A percentile compares a stretch with the other conserved stretches of the same genome.
Evolutionary conservation across 2,797 vertebrate species (phyloP).

Genomic region (Gambelia wislizenii): DNA sequence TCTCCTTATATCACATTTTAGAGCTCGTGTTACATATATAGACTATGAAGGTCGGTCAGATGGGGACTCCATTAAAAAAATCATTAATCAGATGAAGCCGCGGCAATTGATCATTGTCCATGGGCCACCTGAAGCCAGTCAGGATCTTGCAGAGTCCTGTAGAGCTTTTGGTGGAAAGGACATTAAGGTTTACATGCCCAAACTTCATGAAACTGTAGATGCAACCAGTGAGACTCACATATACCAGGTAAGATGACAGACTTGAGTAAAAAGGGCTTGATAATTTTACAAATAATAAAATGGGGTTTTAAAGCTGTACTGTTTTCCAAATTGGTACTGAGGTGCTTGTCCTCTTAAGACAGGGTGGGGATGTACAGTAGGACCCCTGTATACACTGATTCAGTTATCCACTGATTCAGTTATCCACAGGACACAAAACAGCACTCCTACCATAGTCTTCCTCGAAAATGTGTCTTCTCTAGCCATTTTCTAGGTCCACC

Average conservation of each 20-base stretch:
- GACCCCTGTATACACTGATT: no score
- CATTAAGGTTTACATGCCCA: conserved; percentile 97
- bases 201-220: conserved; percentile 96
- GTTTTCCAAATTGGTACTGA: background rate
- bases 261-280: background rate
- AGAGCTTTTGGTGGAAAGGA: conserved; percentile 96
- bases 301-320: background rate
- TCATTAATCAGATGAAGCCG: conserved; percentile 99
- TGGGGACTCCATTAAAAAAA: conserved; percentile 99
- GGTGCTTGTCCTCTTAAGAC: no score
- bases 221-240: conserved; percentile 98
- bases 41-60: conserved; percentile 99
- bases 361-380: background rate
- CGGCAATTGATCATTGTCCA: conserved; percentile 94
- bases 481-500: no score
- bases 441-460: no score
- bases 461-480: no score
- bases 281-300: background rate
- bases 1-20: conserved; percentile 71
- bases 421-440: no score
- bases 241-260: conserved; percentile 88
- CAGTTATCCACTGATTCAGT: no score
- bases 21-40: conserved; percentile 94
- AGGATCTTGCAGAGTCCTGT: conserved; percentile 95
- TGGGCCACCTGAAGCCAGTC: conserved; percentile 93